Percentiles rank a stretch among this genome's conserved stretches.
These are phyloP conservation scores for Aricia agestis DNA, from an alignment of 1,140 invertebrate species.

Conservation along the genomic window DNA sequence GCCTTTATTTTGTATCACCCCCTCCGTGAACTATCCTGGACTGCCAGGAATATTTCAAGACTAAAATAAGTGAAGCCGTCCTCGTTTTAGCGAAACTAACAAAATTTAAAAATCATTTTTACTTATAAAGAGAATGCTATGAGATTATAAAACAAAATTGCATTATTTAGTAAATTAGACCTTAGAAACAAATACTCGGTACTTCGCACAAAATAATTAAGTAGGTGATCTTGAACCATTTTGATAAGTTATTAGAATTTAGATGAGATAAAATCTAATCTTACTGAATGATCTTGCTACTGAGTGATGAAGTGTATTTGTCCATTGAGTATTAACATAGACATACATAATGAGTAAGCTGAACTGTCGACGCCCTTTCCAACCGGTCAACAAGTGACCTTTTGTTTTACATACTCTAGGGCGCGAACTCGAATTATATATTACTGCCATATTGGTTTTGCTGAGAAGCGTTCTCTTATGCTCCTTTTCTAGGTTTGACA, in stretches of 20 bases:
- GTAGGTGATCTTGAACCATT: neutral
- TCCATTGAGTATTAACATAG: neutral
- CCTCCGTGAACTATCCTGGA: too few species aligned
- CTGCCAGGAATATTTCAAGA: too few species aligned
- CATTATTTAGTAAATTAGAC: too few species aligned
- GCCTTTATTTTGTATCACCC: too few species aligned
- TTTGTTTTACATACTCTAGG: slow-evolving; percentile 42
- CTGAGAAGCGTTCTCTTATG: neutral
- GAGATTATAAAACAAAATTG: too few species aligned
- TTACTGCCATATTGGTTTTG: neutral
- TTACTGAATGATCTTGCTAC: neutral
- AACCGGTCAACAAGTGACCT: slow-evolving; percentile 56
- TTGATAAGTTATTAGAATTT: neutral
- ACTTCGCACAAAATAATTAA: too few species aligned
- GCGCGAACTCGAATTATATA: slow-evolving; percentile 22
- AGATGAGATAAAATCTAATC: neutral
- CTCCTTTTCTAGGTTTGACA: neutral
- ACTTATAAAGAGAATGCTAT: too few species aligned
- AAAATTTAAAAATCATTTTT: too few species aligned
- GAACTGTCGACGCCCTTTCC: slow-evolving; percentile 50
- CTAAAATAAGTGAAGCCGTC: too few species aligned
- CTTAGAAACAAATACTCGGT: too few species aligned
- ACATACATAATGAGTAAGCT: slow-evolving; percentile 20
- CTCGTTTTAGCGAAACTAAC: too few species aligned
- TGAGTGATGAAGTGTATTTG: too few species aligned